Evolutionary conservation across 1,140 invertebrate genomes (phyloP).

Genomic region (Arion vulgaris): DNA sequence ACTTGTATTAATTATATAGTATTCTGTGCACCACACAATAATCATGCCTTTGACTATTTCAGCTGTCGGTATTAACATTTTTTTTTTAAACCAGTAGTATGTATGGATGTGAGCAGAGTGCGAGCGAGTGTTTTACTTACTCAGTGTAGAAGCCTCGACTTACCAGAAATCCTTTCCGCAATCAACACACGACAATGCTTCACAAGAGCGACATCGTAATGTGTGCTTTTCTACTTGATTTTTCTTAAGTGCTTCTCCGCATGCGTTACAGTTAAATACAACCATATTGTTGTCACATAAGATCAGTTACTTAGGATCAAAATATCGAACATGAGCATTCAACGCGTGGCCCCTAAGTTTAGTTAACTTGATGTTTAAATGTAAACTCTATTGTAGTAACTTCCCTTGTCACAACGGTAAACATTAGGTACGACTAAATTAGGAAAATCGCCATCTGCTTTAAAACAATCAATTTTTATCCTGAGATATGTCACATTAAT

Average conservation of each 20-base stretch:
- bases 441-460: too few species aligned
- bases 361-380: neutral
- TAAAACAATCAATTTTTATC: too few species aligned
- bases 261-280: conserved; percentile 91
- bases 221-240: conserved; percentile 91
- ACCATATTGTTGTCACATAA: conserved; percentile 79
- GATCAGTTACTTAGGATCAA: neutral
- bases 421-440: too few species aligned
- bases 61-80: too few species aligned
- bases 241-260: conserved; percentile 91
- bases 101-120: too few species aligned
- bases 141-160: too few species aligned
- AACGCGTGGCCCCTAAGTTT: neutral
- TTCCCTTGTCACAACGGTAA: neutral
- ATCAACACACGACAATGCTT: conserved; percentile 86
- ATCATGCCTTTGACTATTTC: too few species aligned
- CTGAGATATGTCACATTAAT: too few species aligned
- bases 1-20: too few species aligned
- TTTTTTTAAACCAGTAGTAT: too few species aligned
- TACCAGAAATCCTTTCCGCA: conserved; percentile 91
- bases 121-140: too few species aligned
- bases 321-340: neutral
- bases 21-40: too few species aligned
- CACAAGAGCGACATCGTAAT: conserved; percentile 75
- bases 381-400: neutral